A percentile compares a stretch with the other conserved stretches of the same genome.
Evolutionary conservation across 2,888 invertebrate genomes (phyloP).

Genomic region (Rhogogaster chlorosoma): DNA sequence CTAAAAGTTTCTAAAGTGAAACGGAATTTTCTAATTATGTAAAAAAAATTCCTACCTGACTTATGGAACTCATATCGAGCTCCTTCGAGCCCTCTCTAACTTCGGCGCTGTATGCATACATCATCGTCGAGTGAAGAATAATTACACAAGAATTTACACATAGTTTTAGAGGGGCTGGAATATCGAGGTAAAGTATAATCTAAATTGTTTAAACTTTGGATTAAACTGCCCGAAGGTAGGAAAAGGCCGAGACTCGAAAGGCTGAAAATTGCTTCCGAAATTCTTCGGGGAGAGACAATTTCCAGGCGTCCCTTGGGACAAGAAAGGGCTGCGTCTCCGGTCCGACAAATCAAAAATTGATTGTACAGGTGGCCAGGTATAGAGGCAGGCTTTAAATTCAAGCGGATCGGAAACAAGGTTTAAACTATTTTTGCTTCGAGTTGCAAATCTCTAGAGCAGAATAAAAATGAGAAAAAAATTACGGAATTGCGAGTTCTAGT

Average conservation of each 20-base stretch:
- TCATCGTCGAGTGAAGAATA: background rate
- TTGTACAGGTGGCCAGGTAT: background rate
- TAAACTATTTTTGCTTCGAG: background rate
- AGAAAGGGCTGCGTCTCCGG: background rate
- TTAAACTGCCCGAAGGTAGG: background rate
- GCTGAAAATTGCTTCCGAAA: conserved; percentile 11
- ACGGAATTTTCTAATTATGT: background rate
- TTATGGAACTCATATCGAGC: background rate
- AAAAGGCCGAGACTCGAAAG: background rate
- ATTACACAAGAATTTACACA: background rate
- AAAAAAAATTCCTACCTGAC: background rate
- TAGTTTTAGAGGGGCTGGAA: background rate
- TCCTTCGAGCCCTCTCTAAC: background rate
- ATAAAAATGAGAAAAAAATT: background rate
- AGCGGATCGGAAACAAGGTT: background rate
- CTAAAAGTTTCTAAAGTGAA: background rate
- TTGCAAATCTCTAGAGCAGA: background rate
- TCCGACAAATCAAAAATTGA: conserved; percentile 16
- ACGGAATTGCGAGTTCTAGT: no score
- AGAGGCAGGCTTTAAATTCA: background rate
- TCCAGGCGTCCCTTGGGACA: background rate
- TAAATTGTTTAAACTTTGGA: conserved; percentile 7
- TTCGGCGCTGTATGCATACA: background rate
- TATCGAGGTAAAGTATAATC: background rate
- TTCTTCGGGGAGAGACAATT: conserved; percentile 16